A percentile compares a stretch with the other conserved stretches of the same genome.
phyloP scores from a whole-genome alignment of 1,140 invertebrate genomes.

The Heliothis virescens region DNA sequence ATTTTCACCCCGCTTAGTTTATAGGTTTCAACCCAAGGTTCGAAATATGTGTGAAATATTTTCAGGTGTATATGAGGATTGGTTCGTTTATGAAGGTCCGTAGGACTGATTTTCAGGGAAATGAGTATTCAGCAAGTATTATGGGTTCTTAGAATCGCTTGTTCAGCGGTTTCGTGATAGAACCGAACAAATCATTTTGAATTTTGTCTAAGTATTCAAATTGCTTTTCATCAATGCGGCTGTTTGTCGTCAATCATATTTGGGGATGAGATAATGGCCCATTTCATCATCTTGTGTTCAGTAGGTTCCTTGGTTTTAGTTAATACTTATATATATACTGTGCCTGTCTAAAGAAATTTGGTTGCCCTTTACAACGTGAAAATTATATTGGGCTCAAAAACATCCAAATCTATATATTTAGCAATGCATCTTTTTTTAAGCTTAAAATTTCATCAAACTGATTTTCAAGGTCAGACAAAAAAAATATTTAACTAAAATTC shows the following conservation, averaged over 20 bases:
- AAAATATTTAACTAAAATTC: no score
- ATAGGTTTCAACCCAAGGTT: constrained; percentile 33
- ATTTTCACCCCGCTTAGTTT: constrained; percentile 39
- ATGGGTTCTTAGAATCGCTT: constrained; percentile 21
- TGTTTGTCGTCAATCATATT: not conserved
- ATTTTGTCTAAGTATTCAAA: not conserved
- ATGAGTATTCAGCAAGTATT: not conserved
- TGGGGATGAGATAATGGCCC: no score
- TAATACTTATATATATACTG: no score
- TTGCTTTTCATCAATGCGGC: not conserved
- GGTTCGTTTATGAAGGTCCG: not conserved
- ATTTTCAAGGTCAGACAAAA: no score
- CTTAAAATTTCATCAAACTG: no score
- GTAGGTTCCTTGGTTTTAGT: no score
- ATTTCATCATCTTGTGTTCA: no score
- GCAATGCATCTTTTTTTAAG: no score
- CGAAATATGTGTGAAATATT: constrained; percentile 32
- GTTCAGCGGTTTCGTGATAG: constrained; percentile 9
- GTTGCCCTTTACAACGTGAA: no score
- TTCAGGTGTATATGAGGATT: constrained; percentile 22
- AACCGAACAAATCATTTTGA: constrained; percentile 3
- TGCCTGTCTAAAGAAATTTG: no score
- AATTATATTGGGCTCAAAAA: no score
- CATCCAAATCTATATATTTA: no score
- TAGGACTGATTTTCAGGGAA: not conserved